Conservation (phyloP, 2,113 vertebrate species). For the Corynorhinus townsendii region DNA sequence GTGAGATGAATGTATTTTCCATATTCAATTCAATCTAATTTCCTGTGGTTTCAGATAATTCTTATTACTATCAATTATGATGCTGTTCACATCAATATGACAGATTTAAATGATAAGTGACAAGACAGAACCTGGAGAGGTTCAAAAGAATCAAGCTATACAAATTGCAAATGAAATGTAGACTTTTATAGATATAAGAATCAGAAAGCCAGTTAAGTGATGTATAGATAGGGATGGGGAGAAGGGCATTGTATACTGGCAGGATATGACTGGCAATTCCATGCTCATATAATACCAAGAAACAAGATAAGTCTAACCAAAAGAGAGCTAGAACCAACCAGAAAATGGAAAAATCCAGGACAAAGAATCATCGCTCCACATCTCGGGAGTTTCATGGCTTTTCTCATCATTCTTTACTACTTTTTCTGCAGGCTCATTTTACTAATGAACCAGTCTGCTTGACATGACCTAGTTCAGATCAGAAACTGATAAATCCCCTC, state of each 20-base stretch:
- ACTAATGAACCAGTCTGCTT: neutral
- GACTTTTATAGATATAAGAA: neutral
- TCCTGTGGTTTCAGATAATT: slow-evolving; percentile 47
- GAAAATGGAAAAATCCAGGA: neutral
- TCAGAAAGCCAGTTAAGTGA: neutral
- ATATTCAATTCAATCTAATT: neutral
- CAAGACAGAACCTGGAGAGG: neutral
- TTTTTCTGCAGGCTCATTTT: neutral
- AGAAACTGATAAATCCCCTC: neutral
- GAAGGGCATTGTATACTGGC: neutral
- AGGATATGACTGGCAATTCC: neutral
- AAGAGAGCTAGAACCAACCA: neutral
- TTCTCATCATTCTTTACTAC: neutral
- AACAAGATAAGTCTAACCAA: neutral
- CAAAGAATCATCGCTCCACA: neutral
- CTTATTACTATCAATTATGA: slow-evolving; percentile 44
- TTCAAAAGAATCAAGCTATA: neutral
- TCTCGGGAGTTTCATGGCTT: neutral
- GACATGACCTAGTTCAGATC: neutral
- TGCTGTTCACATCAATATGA: slow-evolving; percentile 11
- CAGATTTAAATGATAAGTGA: slow-evolving; percentile 22
- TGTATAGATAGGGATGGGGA: neutral
- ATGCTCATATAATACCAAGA: neutral
- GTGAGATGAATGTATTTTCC: neutral
- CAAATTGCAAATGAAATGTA: neutral